Conservation (phyloP, 2,113 vertebrate species). For the Melanerpes formicivorus region DNA sequence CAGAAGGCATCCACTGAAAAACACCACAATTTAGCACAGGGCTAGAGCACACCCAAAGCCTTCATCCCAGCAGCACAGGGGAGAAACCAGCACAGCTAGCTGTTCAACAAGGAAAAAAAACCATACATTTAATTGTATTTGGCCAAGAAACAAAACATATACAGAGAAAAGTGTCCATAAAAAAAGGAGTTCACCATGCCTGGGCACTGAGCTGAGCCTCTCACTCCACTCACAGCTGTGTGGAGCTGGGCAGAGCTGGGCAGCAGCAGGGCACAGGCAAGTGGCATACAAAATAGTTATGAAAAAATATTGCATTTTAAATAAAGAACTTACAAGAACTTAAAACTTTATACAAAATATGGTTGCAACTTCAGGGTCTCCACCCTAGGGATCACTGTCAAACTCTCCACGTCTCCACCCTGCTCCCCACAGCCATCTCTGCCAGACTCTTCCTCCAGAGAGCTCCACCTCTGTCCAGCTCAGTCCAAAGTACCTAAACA, state of each 20-base stretch:
- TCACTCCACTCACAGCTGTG: neutral
- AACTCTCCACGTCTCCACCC: neutral
- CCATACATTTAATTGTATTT: conserved; percentile 12
- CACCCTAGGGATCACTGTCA: neutral
- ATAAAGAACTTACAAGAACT: conserved; percentile 26
- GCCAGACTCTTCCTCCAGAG: neutral
- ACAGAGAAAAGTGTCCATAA: neutral
- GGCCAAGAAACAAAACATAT: neutral
- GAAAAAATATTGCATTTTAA: conserved; percentile 25
- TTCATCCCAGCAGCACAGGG: neutral
- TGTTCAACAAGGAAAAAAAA: neutral
- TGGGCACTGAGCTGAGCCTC: neutral
- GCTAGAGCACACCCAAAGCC: neutral
- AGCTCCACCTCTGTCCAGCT: neutral
- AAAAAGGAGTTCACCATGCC: neutral
- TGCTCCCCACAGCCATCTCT: neutral
- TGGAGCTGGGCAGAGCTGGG: neutral
- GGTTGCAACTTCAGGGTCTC: neutral
- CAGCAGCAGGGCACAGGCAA: neutral
- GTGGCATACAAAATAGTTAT: neutral
- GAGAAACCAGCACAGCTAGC: neutral
- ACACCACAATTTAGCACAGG: neutral
- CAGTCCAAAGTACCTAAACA: conserved; percentile 78
- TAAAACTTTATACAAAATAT: conserved; percentile 28
- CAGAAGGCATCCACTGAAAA: neutral